Evolutionary conservation across 2,113 vertebrate species (phyloP).

Genomic region (Herpailurus yagouaroundi): DNA sequence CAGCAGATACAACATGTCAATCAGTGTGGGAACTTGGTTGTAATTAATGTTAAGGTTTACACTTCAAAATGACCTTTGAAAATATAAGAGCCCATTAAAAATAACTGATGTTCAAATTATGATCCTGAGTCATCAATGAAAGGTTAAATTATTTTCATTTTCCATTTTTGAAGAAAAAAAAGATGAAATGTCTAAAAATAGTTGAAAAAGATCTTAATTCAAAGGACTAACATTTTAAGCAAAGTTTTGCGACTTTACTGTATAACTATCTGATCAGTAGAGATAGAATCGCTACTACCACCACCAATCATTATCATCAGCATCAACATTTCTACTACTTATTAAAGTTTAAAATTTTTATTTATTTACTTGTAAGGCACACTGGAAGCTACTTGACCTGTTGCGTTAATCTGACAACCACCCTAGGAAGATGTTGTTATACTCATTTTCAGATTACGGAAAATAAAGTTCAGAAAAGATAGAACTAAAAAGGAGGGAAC

Average conservation of each 20-base stretch:
- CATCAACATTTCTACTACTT: not conserved
- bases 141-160: constrained; percentile 42
- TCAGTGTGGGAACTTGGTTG: not conserved
- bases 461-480: not conserved
- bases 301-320: not conserved
- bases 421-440: not conserved
- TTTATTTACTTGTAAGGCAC: not conserved
- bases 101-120: constrained; percentile 35
- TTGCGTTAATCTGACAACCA: not conserved
- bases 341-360: not conserved
- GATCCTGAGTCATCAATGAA: not conserved
- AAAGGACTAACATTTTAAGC: constrained; percentile 23
- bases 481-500: not conserved
- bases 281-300: not conserved
- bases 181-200: not conserved
- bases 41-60: constrained; percentile 13
- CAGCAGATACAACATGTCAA: not conserved
- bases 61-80: constrained; percentile 27
- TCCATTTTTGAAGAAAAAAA: constrained; percentile 16
- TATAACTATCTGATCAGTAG: not conserved
- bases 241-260: not conserved
- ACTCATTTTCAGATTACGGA: not conserved
- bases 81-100: not conserved
- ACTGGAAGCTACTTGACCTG: not conserved
- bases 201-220: constrained; percentile 43